phyloP scores from a whole-genome alignment of 2,797 vertebrate species.

The Atherinosoma microstoma region DNA sequence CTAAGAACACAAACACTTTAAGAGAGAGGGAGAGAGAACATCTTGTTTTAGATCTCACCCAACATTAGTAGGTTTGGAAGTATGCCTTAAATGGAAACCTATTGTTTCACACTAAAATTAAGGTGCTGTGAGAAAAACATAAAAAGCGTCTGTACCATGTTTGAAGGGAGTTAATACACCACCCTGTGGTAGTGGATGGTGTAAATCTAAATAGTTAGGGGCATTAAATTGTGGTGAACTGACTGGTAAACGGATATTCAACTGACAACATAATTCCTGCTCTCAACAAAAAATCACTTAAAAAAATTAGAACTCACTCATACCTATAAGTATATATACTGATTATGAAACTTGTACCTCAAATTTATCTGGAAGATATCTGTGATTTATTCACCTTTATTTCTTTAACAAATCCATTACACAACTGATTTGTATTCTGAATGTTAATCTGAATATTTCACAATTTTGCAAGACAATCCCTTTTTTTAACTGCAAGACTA shows the following conservation, averaged over 20 bases:
- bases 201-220: not conserved
- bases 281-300: not conserved
- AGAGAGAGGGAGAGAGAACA: too few species aligned
- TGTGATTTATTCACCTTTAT: conserved; percentile 53
- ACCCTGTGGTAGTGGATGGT: not conserved
- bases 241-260: not conserved
- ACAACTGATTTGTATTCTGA: conserved; percentile 23
- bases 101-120: not conserved
- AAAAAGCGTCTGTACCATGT: not conserved
- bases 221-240: not conserved
- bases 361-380: not conserved
- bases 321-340: not conserved
- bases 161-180: not conserved
- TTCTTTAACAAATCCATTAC: conserved; percentile 46
- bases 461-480: conserved; percentile 7
- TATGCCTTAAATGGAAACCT: not conserved
- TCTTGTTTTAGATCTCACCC: not conserved
- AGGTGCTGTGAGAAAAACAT: not conserved
- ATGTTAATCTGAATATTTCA: conserved; percentile 22
- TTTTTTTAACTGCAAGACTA: conserved; percentile 15
- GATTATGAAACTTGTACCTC: not conserved
- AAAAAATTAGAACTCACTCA: not conserved
- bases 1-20: not conserved
- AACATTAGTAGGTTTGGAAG: not conserved
- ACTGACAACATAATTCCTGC: not conserved